Conservation (phyloP, 2,113 vertebrate genomes). For the Micromys minutus region DNA sequence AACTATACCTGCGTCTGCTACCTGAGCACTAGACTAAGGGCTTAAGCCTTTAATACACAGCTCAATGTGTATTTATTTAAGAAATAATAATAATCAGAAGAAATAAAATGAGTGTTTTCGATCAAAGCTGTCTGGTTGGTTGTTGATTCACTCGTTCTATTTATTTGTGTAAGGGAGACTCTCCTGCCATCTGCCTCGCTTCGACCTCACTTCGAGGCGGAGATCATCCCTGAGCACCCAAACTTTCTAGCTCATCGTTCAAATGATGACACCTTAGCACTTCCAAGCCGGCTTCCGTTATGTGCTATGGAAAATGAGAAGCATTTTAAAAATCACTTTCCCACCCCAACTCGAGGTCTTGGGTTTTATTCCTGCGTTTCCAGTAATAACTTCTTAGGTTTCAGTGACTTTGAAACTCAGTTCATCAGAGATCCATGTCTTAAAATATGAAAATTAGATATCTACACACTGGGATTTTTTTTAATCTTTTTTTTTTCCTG, state of each 20-base stretch:
- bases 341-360: not conserved
- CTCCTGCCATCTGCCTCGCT: not conserved
- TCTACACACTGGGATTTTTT: not conserved
- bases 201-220: too few species aligned
- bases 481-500: conserved; percentile 31
- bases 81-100: not conserved
- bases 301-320: not conserved
- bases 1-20: not conserved
- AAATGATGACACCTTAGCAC: not conserved
- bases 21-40: not conserved
- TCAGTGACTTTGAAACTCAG: conserved; percentile 40
- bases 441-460: conserved; percentile 51
- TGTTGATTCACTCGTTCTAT: not conserved
- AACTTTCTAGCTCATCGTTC: not conserved
- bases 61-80: not conserved
- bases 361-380: not conserved
- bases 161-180: not conserved
- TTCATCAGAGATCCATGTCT: conserved; percentile 7
- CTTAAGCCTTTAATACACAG: too few species aligned
- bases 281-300: not conserved
- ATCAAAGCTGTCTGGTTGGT: not conserved
- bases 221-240: not conserved
- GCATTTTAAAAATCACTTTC: not conserved
- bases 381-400: not conserved
- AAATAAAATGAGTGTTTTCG: conserved; percentile 20